phyloP scores from a whole-genome alignment of 2,797 vertebrate species.

The Sebastes taczanowskii region DNA sequence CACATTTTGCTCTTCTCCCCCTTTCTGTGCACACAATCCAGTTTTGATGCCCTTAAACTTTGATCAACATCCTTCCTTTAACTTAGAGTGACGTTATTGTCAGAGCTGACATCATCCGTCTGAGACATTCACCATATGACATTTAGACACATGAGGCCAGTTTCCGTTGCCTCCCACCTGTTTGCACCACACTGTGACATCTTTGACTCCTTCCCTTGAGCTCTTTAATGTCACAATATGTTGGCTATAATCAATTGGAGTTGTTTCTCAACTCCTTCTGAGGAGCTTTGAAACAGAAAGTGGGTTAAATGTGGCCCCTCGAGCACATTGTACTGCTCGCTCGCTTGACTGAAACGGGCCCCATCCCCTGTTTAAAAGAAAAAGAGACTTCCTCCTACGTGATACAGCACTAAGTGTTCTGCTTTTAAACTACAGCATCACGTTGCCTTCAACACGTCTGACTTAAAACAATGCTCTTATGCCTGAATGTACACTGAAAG shows the following conservation, averaged over 20 bases:
- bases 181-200: neutral
- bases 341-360: neutral
- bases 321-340: neutral
- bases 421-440: slow-evolving; percentile 33
- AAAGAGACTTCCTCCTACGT: slow-evolving; percentile 29
- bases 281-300: slow-evolving; percentile 37
- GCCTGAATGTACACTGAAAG: neutral
- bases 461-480: neutral
- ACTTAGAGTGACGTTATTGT: neutral
- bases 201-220: neutral
- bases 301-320: slow-evolving; percentile 19
- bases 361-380: neutral
- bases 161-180: slow-evolving; percentile 33
- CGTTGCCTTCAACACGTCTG: neutral
- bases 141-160: slow-evolving; percentile 19
- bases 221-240: neutral
- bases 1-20: neutral
- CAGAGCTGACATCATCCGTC: neutral
- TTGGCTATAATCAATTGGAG: neutral
- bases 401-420: slow-evolving; percentile 40
- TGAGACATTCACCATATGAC: slow-evolving; percentile 5
- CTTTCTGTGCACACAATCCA: neutral
- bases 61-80: neutral
- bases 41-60: neutral
- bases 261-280: neutral